Percentiles rank a stretch among this genome's conserved stretches.
Conservation (phyloP, 1,140 invertebrate species). For the Aphis gossypii region DNA sequence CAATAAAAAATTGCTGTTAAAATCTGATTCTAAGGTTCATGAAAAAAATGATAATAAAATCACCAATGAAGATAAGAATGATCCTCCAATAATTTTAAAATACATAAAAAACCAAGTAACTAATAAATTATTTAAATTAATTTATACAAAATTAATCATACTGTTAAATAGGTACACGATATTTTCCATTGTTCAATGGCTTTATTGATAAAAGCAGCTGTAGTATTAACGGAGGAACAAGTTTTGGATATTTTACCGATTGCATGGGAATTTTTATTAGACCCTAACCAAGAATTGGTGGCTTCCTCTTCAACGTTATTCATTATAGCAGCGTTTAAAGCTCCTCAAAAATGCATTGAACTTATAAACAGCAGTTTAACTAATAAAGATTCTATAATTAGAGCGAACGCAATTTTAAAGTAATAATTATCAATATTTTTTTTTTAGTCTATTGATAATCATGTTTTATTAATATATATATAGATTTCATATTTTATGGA, state of each 20-base stretch:
- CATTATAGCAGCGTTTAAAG: conserved; percentile 88
- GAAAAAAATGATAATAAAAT: conserved; percentile 55
- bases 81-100: conserved; percentile 79
- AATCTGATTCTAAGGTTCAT: conserved; percentile 43
- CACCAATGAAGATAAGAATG: conserved; percentile 68
- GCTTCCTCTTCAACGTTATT: conserved; percentile 87
- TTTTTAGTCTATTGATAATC: background rate
- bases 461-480: conserved; percentile 60
- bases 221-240: conserved; percentile 86
- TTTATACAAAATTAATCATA: background rate
- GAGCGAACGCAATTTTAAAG: conserved; percentile 83
- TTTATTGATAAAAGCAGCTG: conserved; percentile 88
- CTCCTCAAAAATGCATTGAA: conserved; percentile 84
- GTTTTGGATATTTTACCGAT: conserved; percentile 87
- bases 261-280: conserved; percentile 92
- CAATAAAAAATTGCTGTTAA: conserved; percentile 34
- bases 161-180: conserved; percentile 72
- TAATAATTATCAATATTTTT: conserved; percentile 62
- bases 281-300: conserved; percentile 79
- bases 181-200: conserved; percentile 91
- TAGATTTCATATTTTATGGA: conserved; percentile 95
- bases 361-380: conserved; percentile 88
- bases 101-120: conserved; percentile 85
- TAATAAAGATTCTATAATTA: conserved; percentile 77
- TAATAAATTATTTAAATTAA: too few species aligned